These are phyloP conservation scores for Ornithorhynchus anatinus DNA, from an alignment of 2,113 vertebrate genomes.

Conservation along the genomic window DNA sequence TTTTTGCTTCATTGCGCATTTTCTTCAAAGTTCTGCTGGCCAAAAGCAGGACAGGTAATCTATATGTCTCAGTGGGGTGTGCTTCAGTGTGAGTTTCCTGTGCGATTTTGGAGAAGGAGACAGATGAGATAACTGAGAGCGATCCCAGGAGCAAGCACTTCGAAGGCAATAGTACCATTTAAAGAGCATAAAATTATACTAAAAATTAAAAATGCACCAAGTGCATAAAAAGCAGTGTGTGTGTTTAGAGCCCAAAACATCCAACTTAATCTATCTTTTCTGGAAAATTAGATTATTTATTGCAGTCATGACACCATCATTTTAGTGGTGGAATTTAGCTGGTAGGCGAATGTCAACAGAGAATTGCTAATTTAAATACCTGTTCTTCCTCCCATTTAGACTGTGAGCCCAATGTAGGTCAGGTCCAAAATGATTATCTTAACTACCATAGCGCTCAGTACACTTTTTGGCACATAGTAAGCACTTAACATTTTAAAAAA, in stretches of 20 bases:
- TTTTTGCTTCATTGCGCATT: slow-evolving; percentile 37
- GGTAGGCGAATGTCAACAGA: neutral
- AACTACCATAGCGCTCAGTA: too few relatives aligned
- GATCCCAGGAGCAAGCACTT: slow-evolving; percentile 36
- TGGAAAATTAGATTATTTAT: slow-evolving; percentile 28
- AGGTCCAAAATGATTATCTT: too few relatives aligned
- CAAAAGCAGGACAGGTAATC: slow-evolving; percentile 39
- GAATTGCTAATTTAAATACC: neutral
- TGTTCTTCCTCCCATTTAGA: too few relatives aligned
- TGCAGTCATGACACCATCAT: slow-evolving; percentile 11
- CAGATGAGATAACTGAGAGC: slow-evolving; percentile 41
- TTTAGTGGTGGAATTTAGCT: slow-evolving; percentile 12
- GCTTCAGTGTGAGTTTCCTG: slow-evolving; percentile 28
- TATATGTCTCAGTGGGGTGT: slow-evolving; percentile 48
- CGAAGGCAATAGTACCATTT: slow-evolving; percentile 39
- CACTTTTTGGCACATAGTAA: too few relatives aligned
- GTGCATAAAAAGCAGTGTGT: neutral
- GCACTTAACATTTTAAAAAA: too few relatives aligned
- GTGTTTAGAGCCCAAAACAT: slow-evolving; percentile 7
- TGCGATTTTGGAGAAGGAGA: slow-evolving; percentile 45
- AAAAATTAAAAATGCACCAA: slow-evolving; percentile 48
- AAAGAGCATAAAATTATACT: slow-evolving; percentile 30
- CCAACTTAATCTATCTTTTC: slow-evolving; percentile 6
- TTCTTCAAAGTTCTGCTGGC: slow-evolving; percentile 1
- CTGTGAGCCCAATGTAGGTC: too few relatives aligned